phyloP scores from a whole-genome alignment of 2,888 invertebrate genomes.

The Lochmaea capreae region DNA sequence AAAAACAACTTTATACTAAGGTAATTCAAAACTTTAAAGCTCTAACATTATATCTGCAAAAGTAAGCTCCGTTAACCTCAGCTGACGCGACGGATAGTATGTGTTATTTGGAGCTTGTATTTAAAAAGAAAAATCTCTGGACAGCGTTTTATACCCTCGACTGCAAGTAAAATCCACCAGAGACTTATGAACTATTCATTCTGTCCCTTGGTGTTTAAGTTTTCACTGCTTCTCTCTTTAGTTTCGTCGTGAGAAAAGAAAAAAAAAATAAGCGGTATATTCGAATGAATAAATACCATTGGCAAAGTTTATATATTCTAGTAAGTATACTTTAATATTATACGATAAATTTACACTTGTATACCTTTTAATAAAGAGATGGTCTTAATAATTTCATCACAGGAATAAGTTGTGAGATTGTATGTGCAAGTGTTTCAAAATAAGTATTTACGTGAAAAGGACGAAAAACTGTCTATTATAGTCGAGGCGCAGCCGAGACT shows the following conservation, averaged over 20 bases:
- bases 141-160: not conserved
- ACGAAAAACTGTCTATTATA: no score
- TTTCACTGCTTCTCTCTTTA: not conserved
- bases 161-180: conserved; percentile 3
- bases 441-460: no score
- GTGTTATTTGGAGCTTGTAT: conserved; percentile 3
- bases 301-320: not conserved
- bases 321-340: no score
- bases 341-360: no score
- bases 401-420: no score
- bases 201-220: conserved; percentile 1
- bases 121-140: conserved; percentile 7
- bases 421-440: no score
- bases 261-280: not conserved
- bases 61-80: not conserved
- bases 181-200: conserved; percentile 1
- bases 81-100: not conserved
- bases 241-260: not conserved
- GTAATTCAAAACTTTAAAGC: not conserved
- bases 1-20: not conserved
- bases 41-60: not conserved
- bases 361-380: no score
- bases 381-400: no score
- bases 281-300: not conserved
- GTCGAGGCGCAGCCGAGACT: no score